phyloP scores from a whole-genome alignment of 2,113 vertebrate species.

The Hyperopisus bebe region DNA sequence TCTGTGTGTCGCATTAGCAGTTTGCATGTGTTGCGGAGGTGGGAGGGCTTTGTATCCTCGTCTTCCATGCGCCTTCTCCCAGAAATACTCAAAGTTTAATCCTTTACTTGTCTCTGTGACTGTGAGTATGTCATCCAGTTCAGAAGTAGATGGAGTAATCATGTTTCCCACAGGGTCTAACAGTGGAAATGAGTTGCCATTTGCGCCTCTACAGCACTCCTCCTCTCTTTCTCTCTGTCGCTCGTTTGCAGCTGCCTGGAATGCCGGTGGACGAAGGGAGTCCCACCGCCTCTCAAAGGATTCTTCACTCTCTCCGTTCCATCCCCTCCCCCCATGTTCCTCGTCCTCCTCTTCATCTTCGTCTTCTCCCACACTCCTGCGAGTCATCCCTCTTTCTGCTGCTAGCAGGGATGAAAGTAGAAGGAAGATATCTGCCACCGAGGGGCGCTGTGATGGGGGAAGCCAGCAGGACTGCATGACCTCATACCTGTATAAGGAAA shows the following conservation, averaged over 20 bases:
- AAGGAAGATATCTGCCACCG: constrained; percentile 76
- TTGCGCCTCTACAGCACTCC: constrained; percentile 31
- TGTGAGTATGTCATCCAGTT: constrained; percentile 81
- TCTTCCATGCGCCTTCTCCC: constrained; percentile 80
- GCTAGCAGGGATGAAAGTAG: constrained; percentile 81
- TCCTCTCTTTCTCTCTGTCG: constrained; percentile 54
- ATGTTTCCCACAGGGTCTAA: constrained; percentile 66
- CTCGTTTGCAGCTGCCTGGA: constrained; percentile 53
- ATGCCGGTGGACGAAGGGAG: constrained; percentile 67
- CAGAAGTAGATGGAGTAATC: constrained; percentile 58
- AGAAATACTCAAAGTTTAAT: constrained; percentile 87
- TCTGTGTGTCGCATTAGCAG: constrained; percentile 62
- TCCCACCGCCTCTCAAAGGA: constrained; percentile 84
- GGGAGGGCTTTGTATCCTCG: constrained; percentile 67
- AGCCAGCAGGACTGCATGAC: constrained; percentile 90
- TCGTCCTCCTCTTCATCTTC: constrained; percentile 58
- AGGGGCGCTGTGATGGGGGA: constrained; percentile 72
- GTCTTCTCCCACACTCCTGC: constrained; percentile 48
- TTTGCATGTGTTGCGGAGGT: constrained; percentile 62
- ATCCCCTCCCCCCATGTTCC: constrained; percentile 47
- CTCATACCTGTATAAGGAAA: constrained; percentile 69
- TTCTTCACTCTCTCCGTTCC: constrained; percentile 63
- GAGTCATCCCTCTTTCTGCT: constrained; percentile 52
- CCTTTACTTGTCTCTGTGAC: constrained; percentile 87
- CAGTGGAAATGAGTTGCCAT: constrained; percentile 69